Evolutionary conservation across 1,140 invertebrate genomes (phyloP), one percentile per base, ranked within the genome.

Genomic region (Drosophila tropicalis): DNA sequence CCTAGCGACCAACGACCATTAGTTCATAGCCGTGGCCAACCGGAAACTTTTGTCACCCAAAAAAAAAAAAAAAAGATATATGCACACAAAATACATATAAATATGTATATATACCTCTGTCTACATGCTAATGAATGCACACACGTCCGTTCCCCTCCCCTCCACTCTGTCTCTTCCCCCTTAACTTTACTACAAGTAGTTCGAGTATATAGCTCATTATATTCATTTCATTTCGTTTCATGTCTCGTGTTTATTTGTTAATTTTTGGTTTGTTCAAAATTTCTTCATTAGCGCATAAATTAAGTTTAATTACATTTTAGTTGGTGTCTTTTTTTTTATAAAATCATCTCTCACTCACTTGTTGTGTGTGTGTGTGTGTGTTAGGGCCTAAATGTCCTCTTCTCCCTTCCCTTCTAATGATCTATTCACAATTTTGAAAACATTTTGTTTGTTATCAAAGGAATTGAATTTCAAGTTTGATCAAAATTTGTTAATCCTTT

Each of bases 261-360:
- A 85, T 73, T 81, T 81, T 74, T 51, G 55, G 69, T 67, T 77
- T 72, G 67, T 40, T 86, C 47, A 81, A 90, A 89, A 90, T 89
- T 75, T 89, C 84, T 89, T 89, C 85, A 89, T 89, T 89, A 90
- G 78, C 81, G 65, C 84, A 89, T 89, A 89, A 89, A 89, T 89
- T 89, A 89, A 69, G 67, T 84, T 87, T 90, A 89, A 89, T 89
- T 89, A 84, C 77, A 79, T 89, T 89, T 89, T 89, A 90, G 85
- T 90, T 89, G 85, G 70, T 68, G 84, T 87, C 89, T 89, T 87
- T 83, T 22, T 87, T 89, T 87, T 83, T 22, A 17, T 67, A 76
- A 71, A 75, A 61, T 78, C 67, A 75, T 75, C 61, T 72, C 72
- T 47, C 34, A 36, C 10, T 12, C 3, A 34, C 10, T 12, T 29